Percentiles rank a stretch among this genome's conserved stretches.
phyloP scores from a whole-genome alignment of 2,888 invertebrate genomes.

The Julus scandinavius region DNA sequence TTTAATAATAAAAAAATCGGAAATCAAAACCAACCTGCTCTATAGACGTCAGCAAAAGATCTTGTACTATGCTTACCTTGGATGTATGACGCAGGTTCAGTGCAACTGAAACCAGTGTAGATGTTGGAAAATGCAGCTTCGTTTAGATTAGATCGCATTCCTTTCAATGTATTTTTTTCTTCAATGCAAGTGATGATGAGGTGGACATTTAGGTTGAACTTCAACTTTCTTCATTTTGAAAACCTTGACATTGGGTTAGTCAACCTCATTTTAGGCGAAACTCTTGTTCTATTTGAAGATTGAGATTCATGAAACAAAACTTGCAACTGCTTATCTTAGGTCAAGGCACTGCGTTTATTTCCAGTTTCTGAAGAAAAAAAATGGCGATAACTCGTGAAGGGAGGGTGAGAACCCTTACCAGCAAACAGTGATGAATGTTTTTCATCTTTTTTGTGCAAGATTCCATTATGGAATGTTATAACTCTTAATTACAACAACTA shows the following conservation, averaged over 20 bases:
- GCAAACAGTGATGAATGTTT: not conserved
- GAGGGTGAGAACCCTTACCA: not conserved
- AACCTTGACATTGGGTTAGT: slow-evolving; percentile 45
- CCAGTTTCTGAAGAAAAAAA: slow-evolving; percentile 16
- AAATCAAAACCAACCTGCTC: not conserved
- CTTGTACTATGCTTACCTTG: not conserved
- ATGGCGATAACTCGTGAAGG: not conserved
- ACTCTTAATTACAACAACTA: too few species aligned
- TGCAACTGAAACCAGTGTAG: not conserved
- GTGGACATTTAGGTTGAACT: not conserved
- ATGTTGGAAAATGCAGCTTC: not conserved
- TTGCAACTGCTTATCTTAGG: slow-evolving; percentile 36
- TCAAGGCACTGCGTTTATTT: slow-evolving; percentile 18
- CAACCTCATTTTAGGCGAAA: slow-evolving; percentile 25
- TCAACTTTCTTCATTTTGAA: slow-evolving; percentile 3
- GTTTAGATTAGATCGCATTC: slow-evolving; percentile 1
- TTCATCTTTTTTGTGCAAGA: not conserved
- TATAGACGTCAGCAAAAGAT: not conserved
- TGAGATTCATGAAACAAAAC: slow-evolving; percentile 20
- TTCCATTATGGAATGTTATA: not conserved
- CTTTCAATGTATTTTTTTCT: not conserved
- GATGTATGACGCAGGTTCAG: slow-evolving; percentile 2
- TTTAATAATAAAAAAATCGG: not conserved
- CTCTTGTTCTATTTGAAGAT: slow-evolving; percentile 35
- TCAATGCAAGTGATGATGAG: not conserved